Percentiles rank a stretch among this genome's conserved stretches.
Evolutionary conservation across 2,797 vertebrate species (phyloP).

Genomic region (Tragelaphus oryx): DNA sequence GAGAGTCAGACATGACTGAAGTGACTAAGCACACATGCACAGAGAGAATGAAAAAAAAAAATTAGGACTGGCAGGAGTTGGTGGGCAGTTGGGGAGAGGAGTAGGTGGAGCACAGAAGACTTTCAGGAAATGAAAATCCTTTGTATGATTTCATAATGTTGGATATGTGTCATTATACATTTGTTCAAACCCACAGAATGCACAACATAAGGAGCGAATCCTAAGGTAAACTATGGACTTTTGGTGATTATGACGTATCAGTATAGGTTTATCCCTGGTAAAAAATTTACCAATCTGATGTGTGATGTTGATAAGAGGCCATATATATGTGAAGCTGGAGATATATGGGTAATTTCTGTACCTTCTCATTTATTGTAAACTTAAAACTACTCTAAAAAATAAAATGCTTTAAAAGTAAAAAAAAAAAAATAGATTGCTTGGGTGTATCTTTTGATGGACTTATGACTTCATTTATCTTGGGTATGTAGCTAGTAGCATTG

Average conservation of each 20-base stretch:
- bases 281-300: background rate
- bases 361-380: background rate
- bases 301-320: background rate
- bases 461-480: background rate
- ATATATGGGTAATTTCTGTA: background rate
- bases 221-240: background rate
- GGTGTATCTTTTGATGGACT: background rate
- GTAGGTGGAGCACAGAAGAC: background rate
- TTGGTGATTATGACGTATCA: background rate
- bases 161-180: background rate
- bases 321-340: background rate
- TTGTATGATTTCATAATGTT: background rate
- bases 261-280: background rate
- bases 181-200: background rate
- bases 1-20: background rate
- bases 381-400: background rate
- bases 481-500: background rate
- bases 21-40: background rate
- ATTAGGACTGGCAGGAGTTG: background rate
- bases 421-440: background rate
- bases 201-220: background rate
- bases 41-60: background rate
- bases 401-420: background rate
- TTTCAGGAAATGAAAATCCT: background rate
- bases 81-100: background rate